phyloP scores from a whole-genome alignment of 2,113 vertebrate species.

The Zingel zingel region DNA sequence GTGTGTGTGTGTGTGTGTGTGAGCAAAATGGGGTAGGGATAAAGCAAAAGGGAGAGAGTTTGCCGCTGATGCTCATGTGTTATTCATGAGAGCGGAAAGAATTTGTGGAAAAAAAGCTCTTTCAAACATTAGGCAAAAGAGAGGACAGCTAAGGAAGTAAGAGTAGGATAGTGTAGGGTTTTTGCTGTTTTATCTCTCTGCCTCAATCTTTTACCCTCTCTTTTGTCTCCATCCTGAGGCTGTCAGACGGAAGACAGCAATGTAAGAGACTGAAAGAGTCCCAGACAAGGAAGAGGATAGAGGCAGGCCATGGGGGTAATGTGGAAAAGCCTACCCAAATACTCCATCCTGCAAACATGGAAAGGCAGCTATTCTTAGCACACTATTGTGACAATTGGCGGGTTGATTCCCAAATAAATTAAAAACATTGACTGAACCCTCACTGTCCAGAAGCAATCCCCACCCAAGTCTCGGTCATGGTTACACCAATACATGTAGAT shows the following conservation, averaged over 20 bases:
- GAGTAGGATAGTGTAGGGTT: conserved; percentile 33
- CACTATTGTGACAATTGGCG: no score
- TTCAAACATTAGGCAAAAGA: conserved; percentile 79
- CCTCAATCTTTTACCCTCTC: conserved; percentile 60
- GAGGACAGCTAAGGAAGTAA: conserved; percentile 51
- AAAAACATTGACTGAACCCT: no score
- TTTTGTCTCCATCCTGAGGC: conserved; percentile 76
- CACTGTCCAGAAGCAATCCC: no score
- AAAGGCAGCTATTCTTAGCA: no score
- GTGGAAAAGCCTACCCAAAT: no score
- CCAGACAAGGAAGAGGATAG: conserved; percentile 35
- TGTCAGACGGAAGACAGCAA: conserved; percentile 74
- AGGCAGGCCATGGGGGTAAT: background rate
- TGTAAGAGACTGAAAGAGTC: conserved; percentile 70
- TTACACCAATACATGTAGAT: no score
- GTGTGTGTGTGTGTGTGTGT: conserved; percentile 41
- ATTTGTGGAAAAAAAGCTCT: conserved; percentile 83
- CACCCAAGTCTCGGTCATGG: no score
- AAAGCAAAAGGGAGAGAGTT: conserved; percentile 51
- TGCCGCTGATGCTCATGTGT: conserved; percentile 77
- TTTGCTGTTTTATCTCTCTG: conserved; percentile 71
- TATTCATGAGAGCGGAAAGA: conserved; percentile 82
- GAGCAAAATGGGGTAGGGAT: conserved; percentile 45
- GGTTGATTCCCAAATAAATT: no score
- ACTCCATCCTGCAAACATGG: no score